Conservation (phyloP, 37 sponge, comb jelly and placozoan species). For the Ianthella basta region DNA sequence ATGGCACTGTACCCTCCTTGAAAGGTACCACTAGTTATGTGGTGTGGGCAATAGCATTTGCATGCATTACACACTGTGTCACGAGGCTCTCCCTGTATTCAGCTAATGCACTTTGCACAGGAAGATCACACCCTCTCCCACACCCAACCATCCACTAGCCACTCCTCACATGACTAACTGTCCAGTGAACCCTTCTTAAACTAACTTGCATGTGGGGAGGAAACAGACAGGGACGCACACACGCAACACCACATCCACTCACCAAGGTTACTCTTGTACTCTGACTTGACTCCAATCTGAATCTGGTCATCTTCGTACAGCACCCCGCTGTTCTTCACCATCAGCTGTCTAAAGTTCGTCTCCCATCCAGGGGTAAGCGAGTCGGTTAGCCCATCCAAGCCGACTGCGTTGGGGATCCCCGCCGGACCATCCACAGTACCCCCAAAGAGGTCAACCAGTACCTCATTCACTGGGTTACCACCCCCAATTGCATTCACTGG, state of each 20-base stretch:
- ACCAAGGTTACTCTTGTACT: conserved; percentile 78
- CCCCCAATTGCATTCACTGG: neutral
- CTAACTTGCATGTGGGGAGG: no score
- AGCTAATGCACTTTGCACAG: no score
- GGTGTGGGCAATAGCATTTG: no score
- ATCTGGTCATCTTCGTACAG: conserved; percentile 88
- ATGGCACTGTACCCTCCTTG: no score
- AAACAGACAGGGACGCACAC: no score
- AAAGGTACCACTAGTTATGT: no score
- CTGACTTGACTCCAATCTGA: conserved; percentile 95
- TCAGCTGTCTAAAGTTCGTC: conserved; percentile 57
- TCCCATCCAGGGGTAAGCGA: conserved; percentile 53
- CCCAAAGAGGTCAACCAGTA: conserved; percentile 24
- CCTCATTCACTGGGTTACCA: neutral
- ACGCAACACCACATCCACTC: neutral
- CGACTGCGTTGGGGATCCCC: neutral
- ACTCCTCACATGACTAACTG: no score
- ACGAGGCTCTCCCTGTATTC: no score
- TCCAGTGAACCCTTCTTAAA: no score
- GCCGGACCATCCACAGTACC: conserved; percentile 20
- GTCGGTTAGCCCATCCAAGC: neutral
- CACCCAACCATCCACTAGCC: no score
- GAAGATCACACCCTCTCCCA: no score
- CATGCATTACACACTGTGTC: no score
- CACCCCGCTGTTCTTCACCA: conserved; percentile 88